Evolutionary conservation across 2,797 vertebrate genomes (phyloP).

Genomic region (Alcedo atthis): DNA sequence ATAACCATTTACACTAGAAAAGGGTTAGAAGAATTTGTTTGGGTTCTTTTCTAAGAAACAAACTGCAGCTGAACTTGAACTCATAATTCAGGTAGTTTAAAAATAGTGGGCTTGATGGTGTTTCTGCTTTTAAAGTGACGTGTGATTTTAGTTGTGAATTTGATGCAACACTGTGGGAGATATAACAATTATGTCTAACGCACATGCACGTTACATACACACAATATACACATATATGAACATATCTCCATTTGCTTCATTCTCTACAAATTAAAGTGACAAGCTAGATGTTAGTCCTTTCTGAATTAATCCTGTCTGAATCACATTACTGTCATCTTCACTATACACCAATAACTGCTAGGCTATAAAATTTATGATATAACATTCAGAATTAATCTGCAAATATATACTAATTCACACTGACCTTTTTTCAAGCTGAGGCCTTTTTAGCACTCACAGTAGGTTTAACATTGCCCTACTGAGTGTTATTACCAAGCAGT

Average conservation of each 20-base stretch:
- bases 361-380: constrained; percentile 80
- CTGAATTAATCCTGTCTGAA: constrained; percentile 71
- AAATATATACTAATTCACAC: constrained; percentile 83
- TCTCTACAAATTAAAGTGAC: constrained; percentile 63
- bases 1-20: constrained; percentile 22
- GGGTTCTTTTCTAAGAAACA: neutral
- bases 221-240: constrained; percentile 19
- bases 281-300: constrained; percentile 40
- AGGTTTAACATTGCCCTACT: constrained; percentile 85
- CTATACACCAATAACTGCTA: constrained; percentile 54
- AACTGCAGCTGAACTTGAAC: neutral
- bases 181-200: neutral
- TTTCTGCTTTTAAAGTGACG: neutral
- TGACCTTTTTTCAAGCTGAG: constrained; percentile 86
- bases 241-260: constrained; percentile 47
- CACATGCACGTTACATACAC: neutral
- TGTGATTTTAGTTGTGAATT: neutral
- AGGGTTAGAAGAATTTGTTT: neutral
- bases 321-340: constrained; percentile 71
- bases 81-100: neutral
- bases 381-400: constrained; percentile 82
- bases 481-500: constrained; percentile 86
- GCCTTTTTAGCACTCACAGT: constrained; percentile 81
- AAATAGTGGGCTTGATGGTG: neutral
- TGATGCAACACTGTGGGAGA: neutral